Evolutionary conservation across 2,888 invertebrate species (phyloP).

Genomic region (Invenusta paracnida): DNA sequence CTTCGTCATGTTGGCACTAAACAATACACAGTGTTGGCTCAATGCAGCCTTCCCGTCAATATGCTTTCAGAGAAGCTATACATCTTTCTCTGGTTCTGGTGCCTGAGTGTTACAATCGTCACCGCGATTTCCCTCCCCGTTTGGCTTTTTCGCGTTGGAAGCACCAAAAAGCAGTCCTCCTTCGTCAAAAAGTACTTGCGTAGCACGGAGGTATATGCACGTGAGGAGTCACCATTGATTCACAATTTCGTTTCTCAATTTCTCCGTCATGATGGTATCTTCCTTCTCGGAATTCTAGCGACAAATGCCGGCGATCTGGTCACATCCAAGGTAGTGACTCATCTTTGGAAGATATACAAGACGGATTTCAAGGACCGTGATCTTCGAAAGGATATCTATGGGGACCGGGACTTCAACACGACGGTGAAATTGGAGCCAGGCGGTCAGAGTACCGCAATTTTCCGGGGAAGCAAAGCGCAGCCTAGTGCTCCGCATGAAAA

Average conservation of each 20-base stretch:
- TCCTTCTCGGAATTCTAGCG: constrained; percentile 40
- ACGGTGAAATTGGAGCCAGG: neutral
- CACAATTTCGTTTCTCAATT: neutral
- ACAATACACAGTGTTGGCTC: constrained; percentile 20
- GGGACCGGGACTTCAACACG: neutral
- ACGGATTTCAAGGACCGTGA: neutral
- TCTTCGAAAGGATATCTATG: neutral
- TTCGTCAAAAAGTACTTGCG: neutral
- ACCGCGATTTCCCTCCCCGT: constrained; percentile 31
- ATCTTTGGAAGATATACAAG: constrained; percentile 35
- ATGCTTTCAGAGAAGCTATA: constrained; percentile 42
- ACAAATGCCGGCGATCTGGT: constrained; percentile 41
- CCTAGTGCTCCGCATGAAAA: neutral
- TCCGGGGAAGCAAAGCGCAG: no score
- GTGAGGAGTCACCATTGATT: neutral
- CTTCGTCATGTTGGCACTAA: neutral
- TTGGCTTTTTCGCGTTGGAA: constrained; percentile 28
- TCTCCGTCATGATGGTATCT: constrained; percentile 42
- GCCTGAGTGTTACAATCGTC: constrained; percentile 20
- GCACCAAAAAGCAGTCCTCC: neutral
- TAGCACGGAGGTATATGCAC: neutral
- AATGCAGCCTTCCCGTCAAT: constrained; percentile 38
- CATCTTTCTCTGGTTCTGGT: constrained; percentile 43
- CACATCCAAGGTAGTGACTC: constrained; percentile 13
- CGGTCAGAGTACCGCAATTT: neutral